Evolutionary conservation across 2,113 vertebrate species (phyloP), one percentile per base, ranked within the genome.

Genomic region (Callaeas wilsoni): DNA sequence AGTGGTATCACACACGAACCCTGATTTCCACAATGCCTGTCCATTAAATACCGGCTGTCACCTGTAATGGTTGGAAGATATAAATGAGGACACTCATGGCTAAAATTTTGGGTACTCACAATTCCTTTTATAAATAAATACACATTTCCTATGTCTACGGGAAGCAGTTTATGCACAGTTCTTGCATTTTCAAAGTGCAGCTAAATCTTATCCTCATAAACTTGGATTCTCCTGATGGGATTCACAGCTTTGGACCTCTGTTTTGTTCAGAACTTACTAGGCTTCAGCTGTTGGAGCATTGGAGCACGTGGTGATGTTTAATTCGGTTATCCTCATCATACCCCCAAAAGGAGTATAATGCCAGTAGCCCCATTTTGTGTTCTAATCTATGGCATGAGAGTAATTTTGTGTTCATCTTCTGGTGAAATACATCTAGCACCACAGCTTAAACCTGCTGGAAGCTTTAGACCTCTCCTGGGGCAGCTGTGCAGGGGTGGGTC

Each of bases 91-190:
- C 46, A 65, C 7, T 30, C 44, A 71, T 23, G 22, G 37, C 46
- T 37, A 53, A 71, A 35, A 6, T 71, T 82, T 4, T 23, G 49
- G 26, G 32, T 9, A 35, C 13, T 85, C 41, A 35, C 15, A 62
- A 12, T 69, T 53, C 14, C 8, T 84, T 81, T 82, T 33, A 33
- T 50, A 71, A 64, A 52, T 18, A 16, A 12, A 18, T 29, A 32
- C 18, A 2, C 5, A 11, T 75, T 93, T 87, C 6, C 27, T 46
- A 0, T 57, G 26, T 46, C 23, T n/a, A 0, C 20, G 32, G 49
- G 11, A 50, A 27, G 16, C 9, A 50, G 23, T 52, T 91, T 30
- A 8, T 71, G 29, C 33, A 33, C 33, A 76, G 22, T 29, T 84
- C 30, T 67, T 84, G 17, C 8, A 8, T 69, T 91, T 87, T 59